These are phyloP conservation scores for Melieria crassipennis DNA, from an alignment of 2,888 invertebrate genomes.

Conservation along the genomic window DNA sequence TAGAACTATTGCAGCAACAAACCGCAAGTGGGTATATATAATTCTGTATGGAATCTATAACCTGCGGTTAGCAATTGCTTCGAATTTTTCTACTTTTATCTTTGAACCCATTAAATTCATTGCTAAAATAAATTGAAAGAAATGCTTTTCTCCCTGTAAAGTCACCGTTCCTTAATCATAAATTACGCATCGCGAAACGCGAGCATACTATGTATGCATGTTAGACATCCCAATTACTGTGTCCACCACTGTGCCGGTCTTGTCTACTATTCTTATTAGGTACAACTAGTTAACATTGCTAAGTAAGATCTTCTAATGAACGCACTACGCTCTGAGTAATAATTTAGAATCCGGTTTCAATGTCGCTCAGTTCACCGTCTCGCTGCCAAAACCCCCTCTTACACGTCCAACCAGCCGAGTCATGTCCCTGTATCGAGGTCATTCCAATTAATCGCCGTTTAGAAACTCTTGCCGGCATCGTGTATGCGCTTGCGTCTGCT, in stretches of 20 bases:
- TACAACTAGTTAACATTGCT: slow-evolving; percentile 24
- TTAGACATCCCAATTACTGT: no score
- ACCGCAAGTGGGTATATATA: no score
- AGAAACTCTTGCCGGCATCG: slow-evolving; percentile 65
- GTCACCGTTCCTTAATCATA: no score
- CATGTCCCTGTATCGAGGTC: slow-evolving; percentile 15
- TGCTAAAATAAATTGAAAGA: no score
- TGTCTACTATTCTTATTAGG: neutral
- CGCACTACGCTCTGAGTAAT: slow-evolving; percentile 22
- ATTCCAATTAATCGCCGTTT: slow-evolving; percentile 37
- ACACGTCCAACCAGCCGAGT: slow-evolving; percentile 17
- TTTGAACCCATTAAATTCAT: no score
- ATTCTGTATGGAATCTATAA: no score
- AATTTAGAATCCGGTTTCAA: slow-evolving; percentile 30
- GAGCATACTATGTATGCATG: no score
- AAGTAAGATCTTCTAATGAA: slow-evolving; percentile 14
- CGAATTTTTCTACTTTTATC: no score
- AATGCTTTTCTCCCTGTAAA: slow-evolving; percentile 29
- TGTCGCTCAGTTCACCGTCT: neutral
- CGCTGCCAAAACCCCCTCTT: neutral
- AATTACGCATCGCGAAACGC: no score
- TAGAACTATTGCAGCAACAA: no score
- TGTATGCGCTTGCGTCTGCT: slow-evolving; percentile 64
- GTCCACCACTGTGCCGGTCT: no score
- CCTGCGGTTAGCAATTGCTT: no score